phyloP scores from a whole-genome alignment of 1,140 invertebrate genomes.

The Hycleus phaleratus region DNA sequence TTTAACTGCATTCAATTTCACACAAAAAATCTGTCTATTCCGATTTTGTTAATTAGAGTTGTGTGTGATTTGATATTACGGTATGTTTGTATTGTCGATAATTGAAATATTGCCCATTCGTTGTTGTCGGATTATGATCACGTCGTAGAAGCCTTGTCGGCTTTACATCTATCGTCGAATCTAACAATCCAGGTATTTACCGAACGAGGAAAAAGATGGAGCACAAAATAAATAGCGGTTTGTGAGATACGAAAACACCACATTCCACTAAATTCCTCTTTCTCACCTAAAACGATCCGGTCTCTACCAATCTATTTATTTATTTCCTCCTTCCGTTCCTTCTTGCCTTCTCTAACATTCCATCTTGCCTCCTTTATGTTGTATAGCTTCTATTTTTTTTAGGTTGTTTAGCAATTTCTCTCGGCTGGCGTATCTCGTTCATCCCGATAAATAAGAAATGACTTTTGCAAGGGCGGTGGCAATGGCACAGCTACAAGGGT shows the following conservation, averaged over 20 bases:
- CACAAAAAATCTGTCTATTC: no score
- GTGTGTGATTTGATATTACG: no score
- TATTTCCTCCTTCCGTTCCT: no score
- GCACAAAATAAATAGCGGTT: constrained; percentile 13
- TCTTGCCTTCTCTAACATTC: no score
- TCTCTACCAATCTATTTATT: no score
- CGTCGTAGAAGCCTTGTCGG: constrained; percentile 1
- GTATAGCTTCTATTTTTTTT: constrained; percentile 7
- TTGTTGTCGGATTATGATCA: constrained; percentile 5
- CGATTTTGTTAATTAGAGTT: no score
- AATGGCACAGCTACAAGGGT: constrained; percentile 23
- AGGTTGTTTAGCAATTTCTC: constrained; percentile 21
- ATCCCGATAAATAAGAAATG: constrained; percentile 33
- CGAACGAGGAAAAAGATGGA: background rate
- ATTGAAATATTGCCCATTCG: background rate
- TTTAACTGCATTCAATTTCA: no score
- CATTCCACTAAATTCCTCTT: constrained; percentile 10
- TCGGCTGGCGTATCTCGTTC: constrained; percentile 15
- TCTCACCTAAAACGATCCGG: background rate
- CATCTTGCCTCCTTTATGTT: no score
- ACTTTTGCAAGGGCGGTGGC: constrained; percentile 26
- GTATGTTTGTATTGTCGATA: no score
- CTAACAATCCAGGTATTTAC: constrained; percentile 10
- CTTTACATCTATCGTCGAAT: constrained; percentile 7
- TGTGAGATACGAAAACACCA: constrained; percentile 9